These are phyloP conservation scores for Gobio gobio DNA, from an alignment of 2,113 vertebrate genomes.

Conservation along the genomic window DNA sequence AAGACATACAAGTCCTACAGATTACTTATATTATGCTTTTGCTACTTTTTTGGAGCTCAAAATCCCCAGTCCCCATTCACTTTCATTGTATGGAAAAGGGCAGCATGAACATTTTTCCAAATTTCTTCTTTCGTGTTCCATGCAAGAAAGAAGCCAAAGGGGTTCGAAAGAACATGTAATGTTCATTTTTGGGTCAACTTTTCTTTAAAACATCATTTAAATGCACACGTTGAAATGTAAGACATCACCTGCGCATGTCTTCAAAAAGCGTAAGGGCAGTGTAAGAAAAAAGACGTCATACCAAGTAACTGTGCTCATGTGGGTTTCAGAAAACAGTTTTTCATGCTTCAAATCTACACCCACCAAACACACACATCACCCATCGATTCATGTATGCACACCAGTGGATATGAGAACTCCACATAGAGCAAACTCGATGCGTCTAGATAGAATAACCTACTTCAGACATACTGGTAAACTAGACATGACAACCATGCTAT, in stretches of 20 bases:
- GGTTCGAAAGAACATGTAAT: too few relatives aligned
- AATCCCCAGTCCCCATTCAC: neutral
- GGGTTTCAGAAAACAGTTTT: neutral
- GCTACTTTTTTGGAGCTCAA: neutral
- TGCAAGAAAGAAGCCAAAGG: neutral
- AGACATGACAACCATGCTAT: constrained; percentile 34
- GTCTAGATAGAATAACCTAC: constrained; percentile 45
- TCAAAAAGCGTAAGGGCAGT: neutral
- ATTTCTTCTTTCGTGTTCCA: neutral
- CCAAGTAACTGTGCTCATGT: neutral
- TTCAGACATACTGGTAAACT: constrained; percentile 21
- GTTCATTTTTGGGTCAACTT: neutral
- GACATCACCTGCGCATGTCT: neutral
- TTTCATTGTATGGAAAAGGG: constrained; percentile 2
- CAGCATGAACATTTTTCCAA: neutral
- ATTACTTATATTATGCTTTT: neutral
- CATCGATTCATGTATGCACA: neutral
- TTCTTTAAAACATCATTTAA: neutral
- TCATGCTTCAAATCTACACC: constrained; percentile 3
- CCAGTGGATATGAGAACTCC: neutral
- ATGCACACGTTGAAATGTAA: neutral
- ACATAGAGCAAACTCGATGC: constrained; percentile 10
- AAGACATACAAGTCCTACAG: neutral
- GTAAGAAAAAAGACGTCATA: neutral
- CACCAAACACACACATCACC: neutral